Base-by-base conservation (phyloP, 2,797 vertebrate species). In the Nyctibius grandis region DNA sequence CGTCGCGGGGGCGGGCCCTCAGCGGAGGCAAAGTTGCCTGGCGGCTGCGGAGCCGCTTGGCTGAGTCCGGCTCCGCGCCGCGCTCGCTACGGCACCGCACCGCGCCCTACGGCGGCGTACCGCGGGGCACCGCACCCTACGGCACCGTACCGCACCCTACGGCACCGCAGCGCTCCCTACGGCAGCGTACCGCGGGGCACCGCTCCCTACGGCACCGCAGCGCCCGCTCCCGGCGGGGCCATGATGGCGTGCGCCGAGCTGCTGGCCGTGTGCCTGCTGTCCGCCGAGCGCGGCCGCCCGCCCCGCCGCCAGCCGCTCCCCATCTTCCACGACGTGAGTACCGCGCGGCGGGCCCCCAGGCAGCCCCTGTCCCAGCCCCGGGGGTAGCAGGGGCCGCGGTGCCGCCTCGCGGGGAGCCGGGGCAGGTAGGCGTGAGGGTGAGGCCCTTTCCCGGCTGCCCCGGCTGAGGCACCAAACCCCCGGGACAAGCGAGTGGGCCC, bases 221-320 rank as follows among this genome's bases (percentile, higher is more conserved):
- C 68, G 28, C 68, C 69, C 78, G 31, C 33, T 0, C 7, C 65
- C 77, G 65, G 34, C 59, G 26, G 93, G 91, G 54, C 91, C 94
- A 98, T 99, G 98, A 97, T 99, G 98, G 98, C 98, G 60, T 99
- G 98, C 64, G 98, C 98, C 64, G 98, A 99, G 97, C 98, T 99
- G 97, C 98, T 99, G 97, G 98, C 98, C 21, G 98, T 99, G 98
- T 99, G 98, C 93, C 98, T 99, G 91, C 98, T 98, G 74, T 98
- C 98, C 5, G 98, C 98, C 74, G 98, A 99, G 80, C 98, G 98
- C 97, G 98, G 98, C 95, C 96, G 97, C 47, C 96, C 95, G 91
- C 96, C 96, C 51, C 90, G 44, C 72, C 75, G 92, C 85, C 96
- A 97, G 90, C 98, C 94, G 97, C 95, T 99, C 16, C 98, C 98